Evolutionary conservation across 2,888 invertebrate genomes (phyloP).

Genomic region (Brachycybe producta): DNA sequence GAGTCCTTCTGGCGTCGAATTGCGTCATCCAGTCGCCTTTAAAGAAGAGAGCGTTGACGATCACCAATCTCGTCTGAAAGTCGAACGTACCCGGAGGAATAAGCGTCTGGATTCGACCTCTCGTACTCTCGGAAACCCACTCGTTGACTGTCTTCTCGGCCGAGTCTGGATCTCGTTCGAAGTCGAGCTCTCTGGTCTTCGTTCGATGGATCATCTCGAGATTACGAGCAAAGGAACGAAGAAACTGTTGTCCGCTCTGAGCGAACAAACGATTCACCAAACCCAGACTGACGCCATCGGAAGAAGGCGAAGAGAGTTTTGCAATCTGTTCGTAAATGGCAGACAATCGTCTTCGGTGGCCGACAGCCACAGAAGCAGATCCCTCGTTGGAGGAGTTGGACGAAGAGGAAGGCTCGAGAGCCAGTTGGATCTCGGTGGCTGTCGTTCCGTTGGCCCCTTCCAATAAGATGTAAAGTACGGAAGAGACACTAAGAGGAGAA

Average conservation of each 20-base stretch:
- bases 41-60: constrained; percentile 39
- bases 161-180: constrained; percentile 37
- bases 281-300: constrained; percentile 37
- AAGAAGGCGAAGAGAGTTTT: no score
- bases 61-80: constrained; percentile 29
- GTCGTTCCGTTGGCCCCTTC: constrained; percentile 34
- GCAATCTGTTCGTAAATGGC: no score
- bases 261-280: constrained; percentile 62
- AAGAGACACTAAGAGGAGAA: constrained; percentile 34
- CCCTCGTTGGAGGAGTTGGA: no score
- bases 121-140: constrained; percentile 70
- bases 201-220: constrained; percentile 50
- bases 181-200: constrained; percentile 49
- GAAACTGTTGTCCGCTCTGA: constrained; percentile 34
- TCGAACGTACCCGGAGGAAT: constrained; percentile 40
- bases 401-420: constrained; percentile 4
- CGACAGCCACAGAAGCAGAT: no score
- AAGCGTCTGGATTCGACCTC: constrained; percentile 64
- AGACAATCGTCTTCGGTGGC: no score
- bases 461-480: constrained; percentile 34
- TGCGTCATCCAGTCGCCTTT: no score
- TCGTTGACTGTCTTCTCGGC: constrained; percentile 50
- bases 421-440: constrained; percentile 14
- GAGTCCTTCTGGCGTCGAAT: constrained; percentile 13
- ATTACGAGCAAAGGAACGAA: neutral